Evolutionary conservation across 2,888 invertebrate genomes (phyloP).

Genomic region (Holacanthella duospinosa): DNA sequence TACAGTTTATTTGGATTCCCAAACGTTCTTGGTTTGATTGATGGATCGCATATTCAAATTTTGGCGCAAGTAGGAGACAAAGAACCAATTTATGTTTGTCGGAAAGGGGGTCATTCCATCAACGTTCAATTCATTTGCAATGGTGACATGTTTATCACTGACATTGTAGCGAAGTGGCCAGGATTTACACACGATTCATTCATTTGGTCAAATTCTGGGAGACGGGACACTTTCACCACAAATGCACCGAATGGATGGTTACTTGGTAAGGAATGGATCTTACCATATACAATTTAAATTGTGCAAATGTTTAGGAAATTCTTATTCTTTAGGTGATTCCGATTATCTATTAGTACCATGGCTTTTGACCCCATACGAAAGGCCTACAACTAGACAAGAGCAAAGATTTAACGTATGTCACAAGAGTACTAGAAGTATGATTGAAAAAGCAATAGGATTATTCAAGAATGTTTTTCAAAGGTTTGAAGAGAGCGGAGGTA

Average conservation of each 20-base stretch:
- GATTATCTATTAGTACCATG: too few relatives aligned
- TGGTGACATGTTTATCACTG: neutral
- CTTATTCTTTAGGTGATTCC: too few relatives aligned
- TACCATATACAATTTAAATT: too few relatives aligned
- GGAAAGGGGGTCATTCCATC: slow-evolving; percentile 12
- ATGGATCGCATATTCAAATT: slow-evolving; percentile 10
- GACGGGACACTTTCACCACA: neutral
- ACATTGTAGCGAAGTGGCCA: slow-evolving; percentile 11
- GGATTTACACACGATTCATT: slow-evolving; percentile 12
- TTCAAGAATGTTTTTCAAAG: too few relatives aligned
- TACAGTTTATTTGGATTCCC: slow-evolving; percentile 5
- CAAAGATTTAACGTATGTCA: too few relatives aligned
- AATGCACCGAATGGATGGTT: neutral
- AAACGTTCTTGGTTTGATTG: slow-evolving; percentile 9
- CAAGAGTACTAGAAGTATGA: too few relatives aligned
- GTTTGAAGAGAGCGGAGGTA: too few relatives aligned
- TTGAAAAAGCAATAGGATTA: too few relatives aligned
- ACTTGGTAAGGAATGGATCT: slow-evolving; percentile 4
- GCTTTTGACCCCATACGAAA: too few relatives aligned
- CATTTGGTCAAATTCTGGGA: slow-evolving; percentile 3
- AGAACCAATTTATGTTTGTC: slow-evolving; percentile 3
- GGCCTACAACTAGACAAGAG: too few relatives aligned
- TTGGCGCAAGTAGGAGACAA: neutral
- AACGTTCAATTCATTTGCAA: slow-evolving; percentile 9
- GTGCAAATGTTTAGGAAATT: too few relatives aligned